Percentiles rank a stretch among this genome's conserved stretches.
phyloP scores from a whole-genome alignment of 2,113 vertebrate species.

The Columbina picui region DNA sequence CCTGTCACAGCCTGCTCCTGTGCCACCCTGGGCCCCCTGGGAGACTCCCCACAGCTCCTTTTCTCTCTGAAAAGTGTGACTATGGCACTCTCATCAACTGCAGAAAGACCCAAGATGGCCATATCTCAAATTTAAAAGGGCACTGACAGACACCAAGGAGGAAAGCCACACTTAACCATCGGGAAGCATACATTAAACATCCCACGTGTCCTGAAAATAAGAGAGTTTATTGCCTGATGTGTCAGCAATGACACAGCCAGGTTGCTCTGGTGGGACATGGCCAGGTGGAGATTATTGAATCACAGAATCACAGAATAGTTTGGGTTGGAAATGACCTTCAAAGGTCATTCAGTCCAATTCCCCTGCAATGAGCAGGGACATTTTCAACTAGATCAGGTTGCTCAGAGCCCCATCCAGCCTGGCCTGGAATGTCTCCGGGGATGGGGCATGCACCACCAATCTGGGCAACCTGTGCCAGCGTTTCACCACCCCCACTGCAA shows the following conservation, averaged over 20 bases:
- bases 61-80: not conserved
- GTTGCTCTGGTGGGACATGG: not conserved
- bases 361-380: no score
- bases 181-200: not conserved
- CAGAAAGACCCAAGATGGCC: not conserved
- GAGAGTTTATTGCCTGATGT: accelerated
- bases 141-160: not conserved
- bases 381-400: no score
- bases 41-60: not conserved
- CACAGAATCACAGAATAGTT: no score
- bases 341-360: no score
- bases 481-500: no score
- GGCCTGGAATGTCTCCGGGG: no score
- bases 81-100: not conserved
- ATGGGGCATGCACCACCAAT: no score
- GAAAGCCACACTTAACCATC: not conserved
- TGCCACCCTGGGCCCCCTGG: not conserved
- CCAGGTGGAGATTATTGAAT: not conserved
- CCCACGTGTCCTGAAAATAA: not conserved
- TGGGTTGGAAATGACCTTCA: no score
- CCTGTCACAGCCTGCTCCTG: not conserved
- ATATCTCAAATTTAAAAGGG: not conserved
- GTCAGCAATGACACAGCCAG: accelerated
- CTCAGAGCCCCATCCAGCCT: no score
- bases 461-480: no score